Conservation (phyloP, 2,113 vertebrate genomes). For the Coturnix japonica region DNA sequence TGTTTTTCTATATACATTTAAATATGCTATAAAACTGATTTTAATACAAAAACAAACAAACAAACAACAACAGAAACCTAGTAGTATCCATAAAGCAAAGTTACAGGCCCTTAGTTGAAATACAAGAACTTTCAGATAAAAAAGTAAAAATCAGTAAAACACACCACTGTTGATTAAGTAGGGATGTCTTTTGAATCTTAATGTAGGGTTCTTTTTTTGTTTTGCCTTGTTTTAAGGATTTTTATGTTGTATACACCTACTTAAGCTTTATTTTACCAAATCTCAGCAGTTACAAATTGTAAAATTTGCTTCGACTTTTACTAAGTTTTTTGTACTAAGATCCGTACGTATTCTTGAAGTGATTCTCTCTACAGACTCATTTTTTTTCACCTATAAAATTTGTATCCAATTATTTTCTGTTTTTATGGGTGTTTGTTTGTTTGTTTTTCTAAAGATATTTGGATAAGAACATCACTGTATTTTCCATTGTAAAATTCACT, state of each 20-base stretch:
- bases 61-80: no score
- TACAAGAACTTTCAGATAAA: background rate
- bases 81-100: background rate
- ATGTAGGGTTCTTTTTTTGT: background rate
- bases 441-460: background rate
- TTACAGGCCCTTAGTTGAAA: background rate
- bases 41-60: background rate
- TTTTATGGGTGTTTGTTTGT: background rate
- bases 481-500: no score
- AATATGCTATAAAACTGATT: background rate
- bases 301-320: background rate
- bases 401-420: background rate
- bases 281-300: background rate
- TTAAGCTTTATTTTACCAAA: background rate
- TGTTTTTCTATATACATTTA: no score
- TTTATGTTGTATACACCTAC: background rate
- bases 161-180: background rate
- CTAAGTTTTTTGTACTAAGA: background rate
- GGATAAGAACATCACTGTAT: rapidly evolving
- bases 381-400: background rate
- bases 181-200: background rate
- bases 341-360: background rate
- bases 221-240: background rate
- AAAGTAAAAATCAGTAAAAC: background rate
- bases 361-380: background rate